Evolutionary conservation across 2,797 vertebrate genomes (phyloP).

Genomic region (Xiphophorus birchmanni): DNA sequence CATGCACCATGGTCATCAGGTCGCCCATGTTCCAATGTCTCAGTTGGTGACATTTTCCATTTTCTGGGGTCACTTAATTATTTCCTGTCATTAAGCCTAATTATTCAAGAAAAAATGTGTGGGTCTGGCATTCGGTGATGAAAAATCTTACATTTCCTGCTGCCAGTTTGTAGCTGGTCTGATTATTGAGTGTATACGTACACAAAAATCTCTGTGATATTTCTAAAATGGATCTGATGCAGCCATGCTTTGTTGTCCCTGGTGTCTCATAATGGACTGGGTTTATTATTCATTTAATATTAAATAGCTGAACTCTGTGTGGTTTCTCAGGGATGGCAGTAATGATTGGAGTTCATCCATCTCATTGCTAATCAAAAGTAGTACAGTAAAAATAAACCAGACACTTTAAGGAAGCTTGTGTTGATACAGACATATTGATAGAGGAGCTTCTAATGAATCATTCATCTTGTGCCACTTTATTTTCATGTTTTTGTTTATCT

Average conservation of each 20-base stretch:
- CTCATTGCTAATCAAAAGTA: conserved; percentile 41
- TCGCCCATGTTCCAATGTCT: conserved; percentile 34
- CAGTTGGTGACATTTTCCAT: conserved; percentile 58
- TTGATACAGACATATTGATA: conserved; percentile 36
- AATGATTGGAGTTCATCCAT: conserved; percentile 27
- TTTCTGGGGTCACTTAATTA: conserved; percentile 58
- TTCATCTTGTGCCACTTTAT: background rate
- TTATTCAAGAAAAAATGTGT: conserved; percentile 50
- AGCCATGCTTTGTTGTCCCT: conserved; percentile 15
- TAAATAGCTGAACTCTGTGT: conserved; percentile 25
- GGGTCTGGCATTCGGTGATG: conserved; percentile 7
- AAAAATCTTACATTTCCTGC: conserved; percentile 26
- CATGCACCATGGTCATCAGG: conserved; percentile 23
- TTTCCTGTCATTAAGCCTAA: conserved; percentile 76
- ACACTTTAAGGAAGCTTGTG: conserved; percentile 26
- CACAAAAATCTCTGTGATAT: background rate
- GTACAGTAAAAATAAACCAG: conserved; percentile 28
- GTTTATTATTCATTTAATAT: conserved; percentile 49
- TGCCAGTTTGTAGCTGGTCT: background rate
- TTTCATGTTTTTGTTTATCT: background rate
- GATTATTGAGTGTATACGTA: conserved; percentile 46
- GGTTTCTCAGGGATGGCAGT: conserved; percentile 8
- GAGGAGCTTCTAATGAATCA: conserved; percentile 36
- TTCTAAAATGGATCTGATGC: conserved; percentile 18
- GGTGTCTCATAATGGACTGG: conserved; percentile 26